phyloP scores from a whole-genome alignment of 2,888 invertebrate species.

The Pogonocherus hispidulus region DNA sequence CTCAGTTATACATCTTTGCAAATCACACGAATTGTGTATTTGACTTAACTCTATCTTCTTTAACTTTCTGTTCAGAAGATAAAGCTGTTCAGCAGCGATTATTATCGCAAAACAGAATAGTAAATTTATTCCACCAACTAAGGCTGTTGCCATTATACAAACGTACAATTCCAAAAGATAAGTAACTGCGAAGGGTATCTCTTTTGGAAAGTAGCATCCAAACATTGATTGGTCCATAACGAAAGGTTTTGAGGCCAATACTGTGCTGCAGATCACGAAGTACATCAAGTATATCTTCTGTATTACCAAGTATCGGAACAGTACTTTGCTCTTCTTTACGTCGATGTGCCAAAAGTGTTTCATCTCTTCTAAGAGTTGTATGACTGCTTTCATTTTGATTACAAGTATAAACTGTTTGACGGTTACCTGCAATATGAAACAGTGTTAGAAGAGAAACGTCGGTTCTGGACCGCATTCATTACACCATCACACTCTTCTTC shows the following conservation, averaged over 20 bases:
- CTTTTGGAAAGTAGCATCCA: not conserved
- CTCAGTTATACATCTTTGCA: not conserved
- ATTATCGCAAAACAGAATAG: not conserved
- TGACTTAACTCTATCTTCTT: not conserved
- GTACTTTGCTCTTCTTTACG: too few relatives aligned
- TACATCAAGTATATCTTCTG: too few relatives aligned
- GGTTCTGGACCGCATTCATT: too few relatives aligned
- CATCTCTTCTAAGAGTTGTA: too few relatives aligned
- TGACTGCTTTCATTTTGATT: too few relatives aligned
- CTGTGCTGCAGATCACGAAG: too few relatives aligned
- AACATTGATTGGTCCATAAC: not conserved
- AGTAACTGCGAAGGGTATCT: not conserved
- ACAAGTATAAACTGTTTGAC: too few relatives aligned
- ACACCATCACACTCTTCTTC: too few relatives aligned
- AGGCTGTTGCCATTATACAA: not conserved
- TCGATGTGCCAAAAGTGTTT: too few relatives aligned
- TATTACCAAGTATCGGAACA: too few relatives aligned
- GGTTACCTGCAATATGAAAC: too few relatives aligned
- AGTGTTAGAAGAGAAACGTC: too few relatives aligned
- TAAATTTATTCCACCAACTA: not conserved
- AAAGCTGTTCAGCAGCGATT: slow-evolving; percentile 31
- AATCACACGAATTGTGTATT: not conserved
- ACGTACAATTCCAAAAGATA: not conserved
- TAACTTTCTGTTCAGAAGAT: slow-evolving; percentile 41
- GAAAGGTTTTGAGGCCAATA: not conserved